Base-by-base conservation (phyloP, 2,888 invertebrate species). In the Iphiclides podalirius region DNA sequence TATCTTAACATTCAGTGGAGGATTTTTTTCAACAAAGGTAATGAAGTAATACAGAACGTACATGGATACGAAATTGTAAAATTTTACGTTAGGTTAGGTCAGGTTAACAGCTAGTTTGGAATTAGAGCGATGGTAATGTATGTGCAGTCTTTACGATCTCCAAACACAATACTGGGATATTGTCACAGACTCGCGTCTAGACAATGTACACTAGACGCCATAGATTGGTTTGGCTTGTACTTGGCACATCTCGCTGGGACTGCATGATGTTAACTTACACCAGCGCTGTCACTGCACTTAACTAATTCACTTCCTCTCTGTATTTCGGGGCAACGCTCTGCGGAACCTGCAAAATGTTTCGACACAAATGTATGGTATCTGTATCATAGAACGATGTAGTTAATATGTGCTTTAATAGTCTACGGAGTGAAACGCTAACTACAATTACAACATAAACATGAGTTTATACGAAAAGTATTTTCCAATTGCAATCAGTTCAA, bases 181-280 rank as follows among this genome's bases (percentile, higher is more conserved):
- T 63, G 60, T 65, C 70, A 66, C 59, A 72, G 64, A 71, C 66
- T 58, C 55, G 42, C 52, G 72, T 72, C 72, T 72, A 72, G 72
- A 72, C 72, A 60, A 47, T 54, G 60, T 64, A 55, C 52, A 57
- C 57, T 42, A 52, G 56, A 50, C 47, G 38, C 52, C 52, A 28
- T 49, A 47, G 42, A 53, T 49, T 53, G 44, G 49, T 49, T 49
- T 49, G 15, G 40, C 34, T 35, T 26, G 36, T 13, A 16, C 37
- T 49, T 31, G 43, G 38, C 45, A 38, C 44, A 46, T 39, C 44
- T 34, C 34, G 15, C 34, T 13, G 12, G 23, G 37, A 49, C 35
- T 35, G 49, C 28, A 42, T 14, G 8, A 40, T 20, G 9, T 35
- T 34, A 47, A 49, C 48, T 43, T 38, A 43, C 38, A 46, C 39